Percentiles rank a stretch among this genome's conserved stretches.
Conservation (phyloP, 1,140 invertebrate genomes). For the Saxidomus purpurata region DNA sequence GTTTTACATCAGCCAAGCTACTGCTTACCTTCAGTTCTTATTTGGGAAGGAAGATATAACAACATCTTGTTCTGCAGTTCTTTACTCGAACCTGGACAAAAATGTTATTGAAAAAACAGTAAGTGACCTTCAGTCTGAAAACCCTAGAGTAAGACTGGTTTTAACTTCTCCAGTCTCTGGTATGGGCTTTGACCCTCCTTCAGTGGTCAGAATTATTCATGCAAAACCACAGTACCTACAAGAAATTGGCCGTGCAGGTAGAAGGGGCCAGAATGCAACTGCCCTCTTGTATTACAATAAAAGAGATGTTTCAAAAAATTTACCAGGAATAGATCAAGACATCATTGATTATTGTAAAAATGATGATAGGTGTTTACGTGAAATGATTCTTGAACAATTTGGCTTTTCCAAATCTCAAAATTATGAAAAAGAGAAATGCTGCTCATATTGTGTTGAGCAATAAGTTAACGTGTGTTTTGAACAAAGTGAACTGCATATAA, state of each 20-base stretch:
- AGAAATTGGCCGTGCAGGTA: conserved; percentile 50
- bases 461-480: too few species aligned
- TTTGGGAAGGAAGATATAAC: conserved; percentile 30
- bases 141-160: conserved; percentile 11
- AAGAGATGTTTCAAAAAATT: conserved; percentile 23
- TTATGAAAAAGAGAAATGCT: conserved; percentile 10
- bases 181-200: conserved; percentile 54
- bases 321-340: conserved; percentile 36
- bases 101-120: conserved; percentile 23
- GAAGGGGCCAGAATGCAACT: not conserved
- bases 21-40: not conserved
- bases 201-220: conserved; percentile 23
- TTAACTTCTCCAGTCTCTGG: conserved; percentile 20
- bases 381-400: conserved; percentile 17
- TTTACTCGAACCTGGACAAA: conserved; percentile 40
- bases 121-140: not conserved
- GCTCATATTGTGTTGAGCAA: too few species aligned
- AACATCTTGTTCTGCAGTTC: conserved; percentile 7
- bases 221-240: conserved; percentile 56
- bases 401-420: conserved; percentile 15
- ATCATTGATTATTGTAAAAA: conserved; percentile 52
- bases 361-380: conserved; percentile 7
- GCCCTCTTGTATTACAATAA: conserved; percentile 33
- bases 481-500: too few species aligned
- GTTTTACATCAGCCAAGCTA: conserved; percentile 46